Percentiles rank a stretch among this genome's conserved stretches.
These are phyloP conservation scores for Lasioglossum figueresi DNA, from an alignment of 2,888 invertebrate genomes.

Conservation along the genomic window DNA sequence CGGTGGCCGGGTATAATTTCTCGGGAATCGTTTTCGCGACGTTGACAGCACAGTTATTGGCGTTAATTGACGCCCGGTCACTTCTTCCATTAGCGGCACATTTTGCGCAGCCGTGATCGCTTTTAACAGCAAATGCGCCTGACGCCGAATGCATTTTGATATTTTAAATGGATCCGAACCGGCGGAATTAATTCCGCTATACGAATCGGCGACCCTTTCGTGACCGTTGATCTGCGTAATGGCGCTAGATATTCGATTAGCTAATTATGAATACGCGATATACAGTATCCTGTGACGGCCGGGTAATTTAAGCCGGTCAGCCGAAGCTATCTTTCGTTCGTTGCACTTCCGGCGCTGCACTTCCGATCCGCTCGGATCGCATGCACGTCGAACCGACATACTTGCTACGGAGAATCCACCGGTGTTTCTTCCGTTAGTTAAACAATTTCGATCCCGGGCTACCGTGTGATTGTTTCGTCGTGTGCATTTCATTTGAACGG, in stretches of 20 bases:
- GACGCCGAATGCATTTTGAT: constrained; percentile 53
- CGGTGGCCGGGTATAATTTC: constrained; percentile 31
- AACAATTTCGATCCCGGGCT: background rate
- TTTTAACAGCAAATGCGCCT: constrained; percentile 7
- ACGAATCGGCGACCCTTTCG: constrained; percentile 2
- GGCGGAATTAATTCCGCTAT: constrained; percentile 52
- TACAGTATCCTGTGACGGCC: background rate
- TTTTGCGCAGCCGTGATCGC: constrained; percentile 18
- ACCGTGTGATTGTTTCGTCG: background rate
- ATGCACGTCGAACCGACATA: background rate
- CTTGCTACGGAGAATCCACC: too few relatives aligned
- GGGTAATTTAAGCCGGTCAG: background rate
- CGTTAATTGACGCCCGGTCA: constrained; percentile 62
- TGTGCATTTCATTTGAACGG: background rate
- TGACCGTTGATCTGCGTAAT: background rate
- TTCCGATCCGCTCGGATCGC: background rate
- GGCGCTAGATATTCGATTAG: constrained; percentile 33
- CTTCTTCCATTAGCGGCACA: constrained; percentile 57
- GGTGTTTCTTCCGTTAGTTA: background rate
- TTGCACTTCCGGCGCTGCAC: background rate
- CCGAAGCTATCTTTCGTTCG: background rate
- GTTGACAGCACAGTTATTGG: constrained; percentile 53
- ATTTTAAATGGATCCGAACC: constrained; percentile 40
- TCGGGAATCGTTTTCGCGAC: constrained; percentile 49
- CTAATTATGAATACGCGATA: constrained; percentile 36